Evolutionary conservation across 2,113 vertebrate species (phyloP), one percentile per base, ranked within the genome.

Genomic region (Abramis brama): DNA sequence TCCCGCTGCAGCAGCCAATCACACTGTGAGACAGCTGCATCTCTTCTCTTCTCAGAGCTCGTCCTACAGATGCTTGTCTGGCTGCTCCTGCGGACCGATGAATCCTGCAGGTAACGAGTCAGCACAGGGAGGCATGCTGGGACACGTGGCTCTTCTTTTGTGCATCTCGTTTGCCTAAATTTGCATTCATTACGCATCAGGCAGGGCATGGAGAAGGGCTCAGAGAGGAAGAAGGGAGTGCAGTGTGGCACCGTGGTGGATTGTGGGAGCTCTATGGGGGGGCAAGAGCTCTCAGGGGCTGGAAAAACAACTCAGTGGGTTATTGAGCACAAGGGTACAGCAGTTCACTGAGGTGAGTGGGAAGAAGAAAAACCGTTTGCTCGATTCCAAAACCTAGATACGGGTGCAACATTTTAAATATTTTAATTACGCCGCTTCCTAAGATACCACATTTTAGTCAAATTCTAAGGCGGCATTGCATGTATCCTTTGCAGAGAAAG

Each of bases 141-240:
- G 93, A 92, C 89, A 91, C 91, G 89, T 91, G 88, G 89, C 91
- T 87, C 87, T 88, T 75, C 83, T 59, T 90, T 86, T 86, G 93
- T 87, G 90, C 94, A 94, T 94, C 92, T 95, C 91, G 92, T 94
- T 93, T 94, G 90, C 91, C 91, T 94, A 91, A 86, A 94, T 95
- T 95, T 90, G 91, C 94, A 95, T 93, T 92, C 87, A 92, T 94
- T 94, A 94, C 62, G 47, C 88, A 87, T 91, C 89, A 91, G 90
- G 87, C 87, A 86, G 89, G 90, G 79, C 90, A 88, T 75, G 77
- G 64, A 68, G 86, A 78, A 79, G 64, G 47, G 82, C 76, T 84
- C 71, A 3, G 33, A 60, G 82, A 85, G 86, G 85, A 85, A 86
- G 90, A 90, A 87, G 88, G 57, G 87, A 85, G 27, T 75, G 8